These are phyloP conservation scores for Cordylochernes scorpioides DNA, from an alignment of 2,888 invertebrate genomes.

Conservation along the genomic window DNA sequence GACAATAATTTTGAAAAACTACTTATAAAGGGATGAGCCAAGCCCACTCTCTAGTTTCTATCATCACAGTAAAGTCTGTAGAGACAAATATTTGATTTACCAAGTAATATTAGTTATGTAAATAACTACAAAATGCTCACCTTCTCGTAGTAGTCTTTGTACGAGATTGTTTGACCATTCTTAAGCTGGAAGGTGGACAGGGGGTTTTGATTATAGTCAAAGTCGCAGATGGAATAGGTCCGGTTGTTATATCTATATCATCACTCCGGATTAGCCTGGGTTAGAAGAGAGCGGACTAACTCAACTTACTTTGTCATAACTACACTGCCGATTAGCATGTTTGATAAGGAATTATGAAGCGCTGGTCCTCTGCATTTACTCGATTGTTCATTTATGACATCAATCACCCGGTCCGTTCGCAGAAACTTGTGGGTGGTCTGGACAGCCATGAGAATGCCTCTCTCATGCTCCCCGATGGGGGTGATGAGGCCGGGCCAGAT, in stretches of 20 bases:
- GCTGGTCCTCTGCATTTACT: no score
- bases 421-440: slow-evolving; percentile 62
- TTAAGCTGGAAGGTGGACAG: slow-evolving; percentile 18
- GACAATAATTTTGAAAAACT: no score
- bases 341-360: no score
- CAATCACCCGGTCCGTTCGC: slow-evolving; percentile 41
- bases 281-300: no score
- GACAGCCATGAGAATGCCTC: slow-evolving; percentile 40
- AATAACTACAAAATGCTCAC: no score
- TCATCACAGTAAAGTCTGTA: no score
- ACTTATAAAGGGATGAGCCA: no score
- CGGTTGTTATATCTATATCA: slow-evolving; percentile 28
- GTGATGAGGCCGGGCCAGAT: slow-evolving; percentile 31
- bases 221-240: slow-evolving; percentile 25
- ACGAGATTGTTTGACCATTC: slow-evolving; percentile 15
- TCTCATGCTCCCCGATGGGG: slow-evolving; percentile 54
- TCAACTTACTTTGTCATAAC: slow-evolving; percentile 25
- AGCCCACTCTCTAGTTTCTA: no score
- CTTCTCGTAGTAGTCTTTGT: slow-evolving; percentile 27
- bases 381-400: slow-evolving; percentile 9
- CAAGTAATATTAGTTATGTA: no score
- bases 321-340: slow-evolving; percentile 20
- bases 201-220: slow-evolving; percentile 23
- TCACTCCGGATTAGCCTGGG: no score
- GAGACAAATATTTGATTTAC: no score